Evolutionary conservation across 2,888 invertebrate genomes (phyloP), one percentile per base, ranked within the genome.

Genomic region (Galeopsomyia nigrocyanea): DNA sequence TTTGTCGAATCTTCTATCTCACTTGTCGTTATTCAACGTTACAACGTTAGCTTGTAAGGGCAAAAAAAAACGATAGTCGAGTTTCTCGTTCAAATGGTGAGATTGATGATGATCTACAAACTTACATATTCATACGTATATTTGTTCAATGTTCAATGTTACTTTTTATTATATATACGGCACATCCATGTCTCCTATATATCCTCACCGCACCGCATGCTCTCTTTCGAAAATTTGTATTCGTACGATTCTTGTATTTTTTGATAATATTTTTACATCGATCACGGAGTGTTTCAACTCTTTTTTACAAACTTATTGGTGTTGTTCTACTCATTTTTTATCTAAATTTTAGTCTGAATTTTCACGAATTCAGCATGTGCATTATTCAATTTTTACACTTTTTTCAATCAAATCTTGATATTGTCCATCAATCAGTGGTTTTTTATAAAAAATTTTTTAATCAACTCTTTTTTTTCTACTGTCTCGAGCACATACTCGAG

Each of bases 201-300:
- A 82, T 84, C 83, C 85, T 82, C 76, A 81, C 78, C 77, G 85
- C 85, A 86, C 85, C 78, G 85, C 85, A 84, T 83, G 84, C 72
- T 73, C 77, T 72, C 77, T 73, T 51, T 47, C 63, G 2, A 46
- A 49, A 14, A 55, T 68, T 39, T 13, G 39, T 39, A 39, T 13
- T 39, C 7, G 53, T n/a, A 56, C 26, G 65, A 17, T 57, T 65
- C 21, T 31, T 17, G 16, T 39, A 22, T 47, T 61, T 60, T 17
- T 55, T 13, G 5, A 3, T 16, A 31, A 22, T 68, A 39, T 31
- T 58, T 21, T 56, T 26, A 39, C 7, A 39, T 39, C 39, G 39
- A 39, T 39, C 39, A 39, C 39, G 1, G 10, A 39, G 39, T 13
- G 10, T 39, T 39, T 39, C 10, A 10, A 39, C 39, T 58, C 60